Conservation (phyloP, 1,140 invertebrate species). For the Globodera ellingtonae region DNA sequence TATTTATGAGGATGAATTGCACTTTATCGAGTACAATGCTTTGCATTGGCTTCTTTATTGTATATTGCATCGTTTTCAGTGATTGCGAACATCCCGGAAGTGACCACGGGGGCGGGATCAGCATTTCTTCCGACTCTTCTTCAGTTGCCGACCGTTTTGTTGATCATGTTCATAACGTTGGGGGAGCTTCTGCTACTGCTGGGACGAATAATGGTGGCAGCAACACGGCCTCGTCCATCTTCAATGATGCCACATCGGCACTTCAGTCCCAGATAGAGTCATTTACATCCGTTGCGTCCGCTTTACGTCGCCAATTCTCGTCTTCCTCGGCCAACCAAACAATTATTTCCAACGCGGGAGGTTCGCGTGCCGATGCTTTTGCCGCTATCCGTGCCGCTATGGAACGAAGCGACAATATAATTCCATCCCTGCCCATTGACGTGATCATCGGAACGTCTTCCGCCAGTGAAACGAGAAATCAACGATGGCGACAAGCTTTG, state of each 20-base stretch:
- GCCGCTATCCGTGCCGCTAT: constrained; percentile 21
- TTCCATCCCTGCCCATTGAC: not conserved
- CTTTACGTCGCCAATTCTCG: constrained; percentile 43
- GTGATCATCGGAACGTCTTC: constrained; percentile 18
- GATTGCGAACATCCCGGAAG: constrained; percentile 7
- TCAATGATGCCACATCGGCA: constrained; percentile 26
- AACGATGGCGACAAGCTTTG: constrained; percentile 38
- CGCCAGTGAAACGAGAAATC: constrained; percentile 24
- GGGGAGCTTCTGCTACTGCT: not conserved
- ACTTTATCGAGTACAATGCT: constrained; percentile 17
- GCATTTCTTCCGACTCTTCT: constrained; percentile 22
- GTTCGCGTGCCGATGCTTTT: constrained; percentile 2
- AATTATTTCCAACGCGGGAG: not conserved
- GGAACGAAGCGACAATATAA: not conserved
- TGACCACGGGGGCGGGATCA: constrained; percentile 2
- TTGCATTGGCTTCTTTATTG: constrained; percentile 6
- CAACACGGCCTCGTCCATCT: constrained; percentile 20
- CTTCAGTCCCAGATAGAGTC: constrained; percentile 37
- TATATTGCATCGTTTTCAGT: not conserved
- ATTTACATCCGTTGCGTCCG: constrained; percentile 45
- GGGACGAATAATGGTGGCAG: constrained; percentile 1
- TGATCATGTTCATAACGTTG: not conserved
- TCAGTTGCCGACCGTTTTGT: constrained; percentile 10
- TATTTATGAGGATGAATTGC: constrained; percentile 49
- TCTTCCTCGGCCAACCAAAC: not conserved